Evolutionary conservation across 1,140 invertebrate genomes (phyloP).

Genomic region (Drosophila mayri): DNA sequence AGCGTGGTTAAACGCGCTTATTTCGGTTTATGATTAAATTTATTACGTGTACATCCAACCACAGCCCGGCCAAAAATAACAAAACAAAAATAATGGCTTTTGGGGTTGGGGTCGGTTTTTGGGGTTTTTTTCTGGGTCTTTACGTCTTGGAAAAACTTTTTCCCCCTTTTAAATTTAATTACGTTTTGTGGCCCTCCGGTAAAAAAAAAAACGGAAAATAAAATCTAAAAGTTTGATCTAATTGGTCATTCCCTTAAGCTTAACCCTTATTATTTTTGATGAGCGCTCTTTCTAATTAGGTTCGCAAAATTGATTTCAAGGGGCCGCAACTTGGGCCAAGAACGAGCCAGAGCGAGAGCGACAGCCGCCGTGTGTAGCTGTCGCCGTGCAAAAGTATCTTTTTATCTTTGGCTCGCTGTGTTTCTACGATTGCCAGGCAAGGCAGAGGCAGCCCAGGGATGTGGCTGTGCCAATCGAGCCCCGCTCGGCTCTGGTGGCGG

Average conservation of each 20-base stretch:
- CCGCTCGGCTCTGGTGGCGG: constrained; percentile 27
- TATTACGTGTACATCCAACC: constrained; percentile 78
- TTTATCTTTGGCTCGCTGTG: constrained; percentile 68
- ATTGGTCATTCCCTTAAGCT: constrained; percentile 80
- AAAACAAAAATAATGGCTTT: constrained; percentile 30
- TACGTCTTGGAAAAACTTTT: constrained; percentile 25
- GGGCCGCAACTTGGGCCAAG: constrained; percentile 10
- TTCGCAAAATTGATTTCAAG: constrained; percentile 60
- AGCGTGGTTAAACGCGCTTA: constrained; percentile 82
- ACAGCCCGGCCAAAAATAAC: constrained; percentile 52
- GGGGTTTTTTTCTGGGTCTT: constrained; percentile 5
- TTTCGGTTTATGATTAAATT: constrained; percentile 83
- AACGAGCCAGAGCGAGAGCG: constrained; percentile 20
- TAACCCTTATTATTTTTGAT: constrained; percentile 68
- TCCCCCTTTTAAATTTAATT: constrained; percentile 65
- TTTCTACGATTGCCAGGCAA: constrained; percentile 68
- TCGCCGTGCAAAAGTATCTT: constrained; percentile 78
- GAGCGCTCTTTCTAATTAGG: constrained; percentile 66
- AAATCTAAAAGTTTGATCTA: constrained; percentile 68
- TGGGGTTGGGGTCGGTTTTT: constrained; percentile 1
- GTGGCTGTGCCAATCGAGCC: constrained; percentile 60
- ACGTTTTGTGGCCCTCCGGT: constrained; percentile 24
- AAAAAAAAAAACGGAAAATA: background rate
- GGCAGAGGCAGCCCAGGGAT: constrained; percentile 34
- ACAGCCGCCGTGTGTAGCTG: constrained; percentile 46